Evolutionary conservation across 2,888 invertebrate genomes (phyloP).

Genomic region (Phoenoteleia sp.): DNA sequence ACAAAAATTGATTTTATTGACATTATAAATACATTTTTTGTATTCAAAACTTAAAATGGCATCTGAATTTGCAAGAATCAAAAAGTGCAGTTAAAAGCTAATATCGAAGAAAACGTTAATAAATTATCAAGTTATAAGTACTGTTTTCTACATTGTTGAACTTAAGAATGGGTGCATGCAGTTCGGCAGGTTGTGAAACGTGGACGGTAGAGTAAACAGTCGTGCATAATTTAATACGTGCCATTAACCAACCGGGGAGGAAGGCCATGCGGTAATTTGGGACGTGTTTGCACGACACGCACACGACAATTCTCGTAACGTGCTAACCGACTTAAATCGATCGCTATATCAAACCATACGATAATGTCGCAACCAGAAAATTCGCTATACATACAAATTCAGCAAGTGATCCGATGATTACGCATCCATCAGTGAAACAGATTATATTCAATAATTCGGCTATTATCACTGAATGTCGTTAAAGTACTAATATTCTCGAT

Average conservation of each 20-base stretch:
- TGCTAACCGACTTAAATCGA: constrained; percentile 71
- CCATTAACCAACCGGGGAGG: constrained; percentile 76
- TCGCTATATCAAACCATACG: constrained; percentile 60
- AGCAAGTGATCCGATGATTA: constrained; percentile 78
- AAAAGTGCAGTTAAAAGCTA: too few relatives aligned
- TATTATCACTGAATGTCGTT: not conserved
- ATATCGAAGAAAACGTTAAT: too few relatives aligned
- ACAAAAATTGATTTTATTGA: too few relatives aligned
- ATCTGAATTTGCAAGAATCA: too few relatives aligned
- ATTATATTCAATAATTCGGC: not conserved
- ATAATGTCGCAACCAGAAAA: constrained; percentile 76
- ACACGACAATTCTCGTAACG: constrained; percentile 59
- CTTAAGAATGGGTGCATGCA: constrained; percentile 13
- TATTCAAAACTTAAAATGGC: too few relatives aligned
- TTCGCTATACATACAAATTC: constrained; percentile 71
- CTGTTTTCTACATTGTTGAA: constrained; percentile 23
- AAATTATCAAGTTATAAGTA: too few relatives aligned
- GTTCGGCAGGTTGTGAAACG: constrained; percentile 28
- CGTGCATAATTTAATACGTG: constrained; percentile 81
- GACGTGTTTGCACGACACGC: constrained; percentile 65
- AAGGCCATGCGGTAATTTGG: constrained; percentile 27
- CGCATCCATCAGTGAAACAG: constrained; percentile 69
- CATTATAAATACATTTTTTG: too few relatives aligned
- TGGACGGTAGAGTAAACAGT: constrained; percentile 75
- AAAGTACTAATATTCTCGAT: too few relatives aligned